phyloP scores from a whole-genome alignment of 2,888 invertebrate genomes.

The Acronicta leporina region DNA sequence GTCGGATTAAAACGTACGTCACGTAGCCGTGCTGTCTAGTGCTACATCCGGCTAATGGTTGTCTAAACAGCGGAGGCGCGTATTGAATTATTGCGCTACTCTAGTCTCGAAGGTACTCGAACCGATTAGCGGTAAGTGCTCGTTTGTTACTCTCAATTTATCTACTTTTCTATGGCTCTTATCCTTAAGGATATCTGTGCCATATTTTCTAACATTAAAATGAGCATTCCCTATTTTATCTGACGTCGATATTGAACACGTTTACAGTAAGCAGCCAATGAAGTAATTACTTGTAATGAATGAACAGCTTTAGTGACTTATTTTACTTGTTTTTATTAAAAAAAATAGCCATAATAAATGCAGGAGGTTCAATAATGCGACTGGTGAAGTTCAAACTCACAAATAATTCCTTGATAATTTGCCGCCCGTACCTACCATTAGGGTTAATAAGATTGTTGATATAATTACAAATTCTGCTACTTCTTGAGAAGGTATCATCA shows the following conservation, averaged over 20 bases:
- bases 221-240: not conserved
- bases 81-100: constrained; percentile 41
- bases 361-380: no score
- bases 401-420: no score
- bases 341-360: no score
- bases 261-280: no score
- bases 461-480: no score
- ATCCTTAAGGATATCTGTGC: constrained; percentile 1
- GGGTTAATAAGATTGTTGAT: no score
- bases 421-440: no score
- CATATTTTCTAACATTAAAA: not conserved
- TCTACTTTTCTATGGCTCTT: constrained; percentile 10
- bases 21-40: constrained; percentile 15
- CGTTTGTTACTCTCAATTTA: constrained; percentile 10
- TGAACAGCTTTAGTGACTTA: no score
- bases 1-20: not conserved
- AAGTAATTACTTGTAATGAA: no score
- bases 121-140: constrained; percentile 33
- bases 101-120: constrained; percentile 13
- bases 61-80: constrained; percentile 17
- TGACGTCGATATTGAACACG: not conserved
- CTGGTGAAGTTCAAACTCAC: no score
- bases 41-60: constrained; percentile 15
- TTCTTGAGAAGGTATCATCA: no score
- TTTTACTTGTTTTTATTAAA: no score